phyloP scores from a whole-genome alignment of 1,140 invertebrate genomes.

The Eciton burchellii region DNA sequence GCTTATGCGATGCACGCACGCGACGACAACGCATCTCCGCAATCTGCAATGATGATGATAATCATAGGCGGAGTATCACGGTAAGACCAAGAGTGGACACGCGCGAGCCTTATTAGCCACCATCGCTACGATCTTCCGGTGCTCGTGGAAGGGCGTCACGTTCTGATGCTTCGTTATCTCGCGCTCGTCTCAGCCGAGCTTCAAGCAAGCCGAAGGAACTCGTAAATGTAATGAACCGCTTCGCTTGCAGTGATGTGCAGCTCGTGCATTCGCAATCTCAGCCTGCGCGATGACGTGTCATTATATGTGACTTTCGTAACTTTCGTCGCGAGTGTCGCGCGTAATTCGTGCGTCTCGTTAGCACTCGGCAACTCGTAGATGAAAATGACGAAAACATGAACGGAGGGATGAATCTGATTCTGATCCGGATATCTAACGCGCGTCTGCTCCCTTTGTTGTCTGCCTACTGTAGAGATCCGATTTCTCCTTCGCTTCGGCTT shows the following conservation, averaged over 20 bases:
- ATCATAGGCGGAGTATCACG: no score
- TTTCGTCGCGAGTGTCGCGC: not conserved
- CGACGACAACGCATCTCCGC: slow-evolving; percentile 2
- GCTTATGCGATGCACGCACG: slow-evolving; percentile 41
- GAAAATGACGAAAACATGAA: not conserved
- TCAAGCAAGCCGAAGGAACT: not conserved
- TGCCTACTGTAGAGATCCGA: not conserved
- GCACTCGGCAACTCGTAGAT: not conserved
- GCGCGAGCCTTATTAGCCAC: slow-evolving; percentile 7
- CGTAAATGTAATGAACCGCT: not conserved
- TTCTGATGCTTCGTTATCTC: slow-evolving; percentile 25
- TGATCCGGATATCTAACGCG: not conserved
- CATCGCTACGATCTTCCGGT: not conserved
- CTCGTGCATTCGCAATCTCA: not conserved
- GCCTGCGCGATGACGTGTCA: not conserved
- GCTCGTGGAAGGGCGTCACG: not conserved
- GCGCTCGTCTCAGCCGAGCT: not conserved
- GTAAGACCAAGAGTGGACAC: not conserved
- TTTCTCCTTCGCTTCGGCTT: not conserved
- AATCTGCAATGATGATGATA: slow-evolving; percentile 40
- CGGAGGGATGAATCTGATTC: slow-evolving; percentile 1
- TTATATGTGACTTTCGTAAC: not conserved
- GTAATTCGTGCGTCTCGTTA: slow-evolving; percentile 5
- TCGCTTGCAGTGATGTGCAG: not conserved
- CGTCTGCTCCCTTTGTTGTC: not conserved